These are phyloP conservation scores for Merops nubicus DNA, from an alignment of 2,113 vertebrate genomes.

Conservation along the genomic window DNA sequence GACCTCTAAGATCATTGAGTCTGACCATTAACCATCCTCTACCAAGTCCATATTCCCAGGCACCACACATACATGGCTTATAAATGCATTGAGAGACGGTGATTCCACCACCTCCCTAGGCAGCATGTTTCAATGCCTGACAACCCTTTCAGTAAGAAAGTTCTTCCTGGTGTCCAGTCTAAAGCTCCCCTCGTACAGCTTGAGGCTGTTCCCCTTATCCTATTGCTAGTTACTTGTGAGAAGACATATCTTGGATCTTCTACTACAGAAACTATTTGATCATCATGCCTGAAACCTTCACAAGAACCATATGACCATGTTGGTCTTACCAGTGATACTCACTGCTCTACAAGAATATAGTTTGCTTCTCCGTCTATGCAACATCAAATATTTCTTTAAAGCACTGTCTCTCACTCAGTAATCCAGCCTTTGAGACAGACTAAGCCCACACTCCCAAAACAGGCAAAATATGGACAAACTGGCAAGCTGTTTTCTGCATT, in stretches of 20 bases:
- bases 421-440: constrained; percentile 11
- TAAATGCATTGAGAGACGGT: too few species aligned
- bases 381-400: background rate
- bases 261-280: background rate
- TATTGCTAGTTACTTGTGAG: too few species aligned
- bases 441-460: background rate
- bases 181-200: too few species aligned
- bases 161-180: too few species aligned
- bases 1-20: too few species aligned
- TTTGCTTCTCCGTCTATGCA: background rate
- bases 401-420: background rate
- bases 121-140: too few species aligned
- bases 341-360: background rate
- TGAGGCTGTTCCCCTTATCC: too few species aligned
- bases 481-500: background rate
- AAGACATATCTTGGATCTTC: background rate
- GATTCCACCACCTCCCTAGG: too few species aligned
- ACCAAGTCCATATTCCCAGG: too few species aligned
- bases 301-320: background rate
- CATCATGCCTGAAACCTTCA: background rate
- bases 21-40: too few species aligned
- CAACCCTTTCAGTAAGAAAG: too few species aligned
- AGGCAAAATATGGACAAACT: background rate
- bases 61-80: too few species aligned
- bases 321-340: background rate